Percentiles rank a stretch among this genome's conserved stretches.
Evolutionary conservation across 2,797 vertebrate species (phyloP).

Genomic region (Hyperoplus immaculatus): DNA sequence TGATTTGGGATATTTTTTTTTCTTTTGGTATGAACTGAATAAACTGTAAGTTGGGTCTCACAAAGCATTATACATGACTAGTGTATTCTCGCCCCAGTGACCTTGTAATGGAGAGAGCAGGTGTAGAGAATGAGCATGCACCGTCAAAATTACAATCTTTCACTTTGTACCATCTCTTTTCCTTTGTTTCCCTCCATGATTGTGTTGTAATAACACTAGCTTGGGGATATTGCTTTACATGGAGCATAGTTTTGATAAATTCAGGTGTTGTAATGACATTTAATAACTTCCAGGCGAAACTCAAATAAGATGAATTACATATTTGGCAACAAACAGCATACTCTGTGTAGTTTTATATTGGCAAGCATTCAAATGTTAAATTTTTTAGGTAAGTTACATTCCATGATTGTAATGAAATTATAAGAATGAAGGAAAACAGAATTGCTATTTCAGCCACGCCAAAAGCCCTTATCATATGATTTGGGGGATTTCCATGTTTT

Average conservation of each 20-base stretch:
- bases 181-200: not conserved
- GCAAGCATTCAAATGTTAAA: slow-evolving; percentile 31
- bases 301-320: slow-evolving; percentile 38
- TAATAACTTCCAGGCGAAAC: slow-evolving; percentile 61
- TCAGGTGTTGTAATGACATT: slow-evolving; percentile 44
- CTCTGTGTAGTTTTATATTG: slow-evolving; percentile 16
- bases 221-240: slow-evolving; percentile 61
- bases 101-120: slow-evolving; percentile 51
- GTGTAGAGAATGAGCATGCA: slow-evolving; percentile 18
- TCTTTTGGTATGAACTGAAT: slow-evolving; percentile 10
- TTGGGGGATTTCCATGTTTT: slow-evolving; percentile 56
- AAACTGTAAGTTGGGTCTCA: not conserved
- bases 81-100: slow-evolving; percentile 1
- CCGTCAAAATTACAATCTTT: slow-evolving; percentile 31
- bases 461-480: slow-evolving; percentile 11
- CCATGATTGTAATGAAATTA: slow-evolving; percentile 44
- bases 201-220: slow-evolving; percentile 5
- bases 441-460: slow-evolving; percentile 35
- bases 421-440: slow-evolving; percentile 43
- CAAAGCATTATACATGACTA: slow-evolving; percentile 1
- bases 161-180: slow-evolving; percentile 36
- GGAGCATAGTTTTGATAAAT: slow-evolving; percentile 23
- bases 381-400: slow-evolving; percentile 32
- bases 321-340: slow-evolving; percentile 34
- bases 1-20: slow-evolving; percentile 5